Base-by-base conservation (phyloP, 2,113 vertebrate species). In the Rhadina sibilatrix region DNA sequence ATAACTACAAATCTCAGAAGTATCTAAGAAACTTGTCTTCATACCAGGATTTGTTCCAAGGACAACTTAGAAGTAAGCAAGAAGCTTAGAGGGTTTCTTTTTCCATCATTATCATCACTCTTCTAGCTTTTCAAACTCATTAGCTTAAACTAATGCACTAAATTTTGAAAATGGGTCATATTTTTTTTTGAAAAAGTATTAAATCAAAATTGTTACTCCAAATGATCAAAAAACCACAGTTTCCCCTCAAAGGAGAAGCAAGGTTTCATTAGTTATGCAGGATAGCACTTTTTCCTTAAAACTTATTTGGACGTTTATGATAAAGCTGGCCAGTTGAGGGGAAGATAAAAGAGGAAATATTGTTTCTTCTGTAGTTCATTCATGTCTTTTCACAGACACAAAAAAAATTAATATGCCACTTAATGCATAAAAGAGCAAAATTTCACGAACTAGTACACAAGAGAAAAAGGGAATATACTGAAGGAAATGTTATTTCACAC, bases 401-500 rank as follows among this genome's bases (percentile, higher is more conserved):
- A 10, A 25, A 28, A 37, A 57, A 20, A 11, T 22, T 70, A 88
- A 20, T 60, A 65, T 17, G 50, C 19, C 15, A 52, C 25, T 88
- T 83, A 78, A 84, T 53, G 49, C 40, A 68, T 52, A 87, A 78
- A 87, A 30, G 24, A 81, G 69, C 4, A 46, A 53, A 91, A 93
- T 83, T 69, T 85, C n/a, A 90, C 54, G 11, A 95, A 93, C 47
- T 24, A 53, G 61, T 72, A 80, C 25, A 35, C 28, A 68, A 24
- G 25, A 61, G 3, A 75, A 57, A 87, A 82, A 50, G 20, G 24
- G 83, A 87, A 75, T 15, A 68, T 37, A 60, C 21, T 50, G 37
- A 94, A 71, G 15, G 63, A 76, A 79, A 90, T 50, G 18, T 57
- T 90, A 69, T 91, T 91, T 85, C 81, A 95, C 70, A 90, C 37